Evolutionary conservation across 2,113 vertebrate genomes (phyloP).

Genomic region (Mirza zaza): DNA sequence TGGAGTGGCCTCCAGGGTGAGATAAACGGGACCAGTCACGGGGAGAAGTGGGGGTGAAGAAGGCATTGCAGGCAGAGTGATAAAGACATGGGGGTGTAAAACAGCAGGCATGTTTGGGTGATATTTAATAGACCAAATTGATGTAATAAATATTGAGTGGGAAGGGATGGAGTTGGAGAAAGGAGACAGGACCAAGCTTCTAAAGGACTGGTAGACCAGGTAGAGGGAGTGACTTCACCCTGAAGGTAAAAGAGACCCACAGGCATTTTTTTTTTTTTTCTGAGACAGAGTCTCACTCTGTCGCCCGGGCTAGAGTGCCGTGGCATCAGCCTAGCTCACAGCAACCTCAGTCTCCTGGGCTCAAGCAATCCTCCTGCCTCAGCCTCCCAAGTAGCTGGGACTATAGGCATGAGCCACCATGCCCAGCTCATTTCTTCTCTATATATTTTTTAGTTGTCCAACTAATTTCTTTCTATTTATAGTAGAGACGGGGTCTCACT

Average conservation of each 20-base stretch:
- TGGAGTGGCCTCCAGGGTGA: neutral
- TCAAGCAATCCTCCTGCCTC: no score
- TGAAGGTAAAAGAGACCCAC: neutral
- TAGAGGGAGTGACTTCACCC: neutral
- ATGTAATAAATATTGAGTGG: neutral
- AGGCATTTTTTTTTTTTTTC: neutral
- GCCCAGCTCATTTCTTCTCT: no score
- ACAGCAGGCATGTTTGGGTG: neutral
- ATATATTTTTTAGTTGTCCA: no score
- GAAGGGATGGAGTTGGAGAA: neutral
- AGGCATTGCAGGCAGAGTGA: neutral
- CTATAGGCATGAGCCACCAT: no score
- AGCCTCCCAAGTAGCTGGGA: no score
- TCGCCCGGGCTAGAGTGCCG: no score
- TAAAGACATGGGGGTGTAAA: neutral
- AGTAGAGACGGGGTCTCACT: no score
- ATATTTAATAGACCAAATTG: neutral
- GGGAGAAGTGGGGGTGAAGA: no score
- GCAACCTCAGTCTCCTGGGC: no score
- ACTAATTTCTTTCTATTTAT: no score
- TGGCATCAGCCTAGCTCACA: no score
- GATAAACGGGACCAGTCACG: neutral
- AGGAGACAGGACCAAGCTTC: neutral
- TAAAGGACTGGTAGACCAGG: neutral
- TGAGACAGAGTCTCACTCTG: no score